Conservation (phyloP, 1,140 invertebrate species). For the Coboldia fuscipes region DNA sequence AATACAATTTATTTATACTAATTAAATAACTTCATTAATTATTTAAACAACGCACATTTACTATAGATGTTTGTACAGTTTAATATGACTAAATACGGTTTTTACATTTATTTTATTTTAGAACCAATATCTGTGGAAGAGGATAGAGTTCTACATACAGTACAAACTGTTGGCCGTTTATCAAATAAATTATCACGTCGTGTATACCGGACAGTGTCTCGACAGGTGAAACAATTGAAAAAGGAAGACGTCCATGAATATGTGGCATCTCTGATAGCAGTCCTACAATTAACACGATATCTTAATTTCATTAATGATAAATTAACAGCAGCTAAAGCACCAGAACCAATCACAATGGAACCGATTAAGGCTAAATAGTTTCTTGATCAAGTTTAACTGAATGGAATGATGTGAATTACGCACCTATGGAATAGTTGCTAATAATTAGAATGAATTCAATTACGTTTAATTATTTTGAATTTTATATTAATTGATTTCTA, state of each 20-base stretch:
- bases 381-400: too few relatives aligned
- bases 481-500: too few relatives aligned
- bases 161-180: conserved; percentile 43
- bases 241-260: conserved; percentile 35
- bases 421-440: too few relatives aligned
- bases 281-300: conserved; percentile 33
- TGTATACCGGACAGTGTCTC: conserved; percentile 36
- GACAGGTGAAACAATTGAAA: conserved; percentile 31
- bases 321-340: conserved; percentile 5
- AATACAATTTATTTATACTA: too few relatives aligned
- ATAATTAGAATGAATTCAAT: too few relatives aligned
- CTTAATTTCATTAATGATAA: conserved; percentile 23
- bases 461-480: too few relatives aligned
- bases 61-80: too few relatives aligned
- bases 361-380: too few relatives aligned
- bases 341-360: conserved; percentile 1
- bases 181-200: conserved; percentile 43
- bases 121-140: conserved; percentile 30
- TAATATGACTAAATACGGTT: too few relatives aligned
- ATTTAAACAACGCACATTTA: too few relatives aligned
- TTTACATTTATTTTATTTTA: conserved; percentile 19
- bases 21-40: too few relatives aligned
- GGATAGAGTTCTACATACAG: conserved; percentile 41
- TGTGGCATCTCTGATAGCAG: conserved; percentile 32
- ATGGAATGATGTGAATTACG: too few relatives aligned